These are phyloP conservation scores for Catharus bicknelli DNA, from an alignment of 2,113 vertebrate genomes.

Conservation along the genomic window DNA sequence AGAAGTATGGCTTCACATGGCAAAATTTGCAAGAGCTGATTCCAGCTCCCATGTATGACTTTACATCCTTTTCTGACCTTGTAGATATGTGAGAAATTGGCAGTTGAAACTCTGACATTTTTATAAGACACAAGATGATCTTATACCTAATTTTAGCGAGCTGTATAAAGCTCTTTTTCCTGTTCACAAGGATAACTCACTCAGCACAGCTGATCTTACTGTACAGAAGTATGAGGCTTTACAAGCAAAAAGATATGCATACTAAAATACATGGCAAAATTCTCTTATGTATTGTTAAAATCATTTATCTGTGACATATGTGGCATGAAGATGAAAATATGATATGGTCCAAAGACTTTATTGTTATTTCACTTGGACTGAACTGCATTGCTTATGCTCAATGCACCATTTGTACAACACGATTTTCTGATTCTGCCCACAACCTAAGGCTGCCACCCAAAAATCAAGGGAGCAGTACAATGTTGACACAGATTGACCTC, in stretches of 20 bases:
- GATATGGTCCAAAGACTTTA: background rate
- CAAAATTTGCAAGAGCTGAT: background rate
- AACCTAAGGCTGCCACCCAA: background rate
- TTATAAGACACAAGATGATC: background rate
- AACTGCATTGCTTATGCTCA: background rate
- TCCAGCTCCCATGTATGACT: background rate
- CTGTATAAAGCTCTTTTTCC: background rate
- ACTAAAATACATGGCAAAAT: background rate
- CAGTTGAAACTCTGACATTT: background rate
- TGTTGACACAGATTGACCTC: background rate
- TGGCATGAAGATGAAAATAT: slow-evolving; percentile 11
- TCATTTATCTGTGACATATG: background rate
- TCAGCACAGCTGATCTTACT: background rate
- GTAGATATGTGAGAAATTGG: background rate
- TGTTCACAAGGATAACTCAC: background rate
- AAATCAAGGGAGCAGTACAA: background rate
- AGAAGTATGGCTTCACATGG: background rate
- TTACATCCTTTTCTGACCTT: background rate
- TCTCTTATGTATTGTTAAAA: background rate
- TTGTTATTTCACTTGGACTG: background rate
- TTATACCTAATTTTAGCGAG: slow-evolving; percentile 18
- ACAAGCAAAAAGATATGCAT: background rate
- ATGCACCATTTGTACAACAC: background rate
- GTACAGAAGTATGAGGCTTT: background rate
- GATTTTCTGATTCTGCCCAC: background rate